Evolutionary conservation across 2,888 invertebrate species (phyloP).

Genomic region (Leptinotarsa haldemani): DNA sequence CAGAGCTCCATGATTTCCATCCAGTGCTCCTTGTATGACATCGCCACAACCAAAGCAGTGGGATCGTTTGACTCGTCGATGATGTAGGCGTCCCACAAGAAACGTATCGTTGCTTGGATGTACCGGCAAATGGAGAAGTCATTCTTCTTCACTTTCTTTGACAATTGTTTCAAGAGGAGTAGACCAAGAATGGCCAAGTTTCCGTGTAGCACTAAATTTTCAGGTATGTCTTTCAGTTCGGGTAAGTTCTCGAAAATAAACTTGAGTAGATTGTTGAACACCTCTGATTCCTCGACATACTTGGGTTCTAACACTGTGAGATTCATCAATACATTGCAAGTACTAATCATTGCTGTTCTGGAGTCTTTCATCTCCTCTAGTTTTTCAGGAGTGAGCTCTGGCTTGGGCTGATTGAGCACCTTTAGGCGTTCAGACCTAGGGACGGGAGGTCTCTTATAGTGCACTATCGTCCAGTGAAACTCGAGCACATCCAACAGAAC

Average conservation of each 20-base stretch:
- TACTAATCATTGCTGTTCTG: slow-evolving; percentile 85
- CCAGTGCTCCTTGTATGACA: slow-evolving; percentile 90
- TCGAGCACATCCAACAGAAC: slow-evolving; percentile 82
- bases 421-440: slow-evolving; percentile 84
- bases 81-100: slow-evolving; percentile 92
- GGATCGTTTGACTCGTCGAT: slow-evolving; percentile 90
- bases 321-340: slow-evolving; percentile 94
- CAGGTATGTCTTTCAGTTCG: slow-evolving; percentile 84
- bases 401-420: slow-evolving; percentile 79
- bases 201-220: slow-evolving; percentile 87
- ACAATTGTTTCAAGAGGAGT: slow-evolving; percentile 84
- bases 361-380: slow-evolving; percentile 88
- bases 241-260: slow-evolving; percentile 88
- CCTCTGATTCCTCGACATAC: slow-evolving; percentile 80
- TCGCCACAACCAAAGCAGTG: slow-evolving; percentile 83
- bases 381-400: slow-evolving; percentile 78
- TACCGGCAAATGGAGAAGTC: slow-evolving; percentile 91
- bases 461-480: slow-evolving; percentile 88
- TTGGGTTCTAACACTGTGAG: slow-evolving; percentile 89
- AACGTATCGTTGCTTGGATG: slow-evolving; percentile 88
- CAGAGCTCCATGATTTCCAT: slow-evolving; percentile 90
- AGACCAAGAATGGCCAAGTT: slow-evolving; percentile 87
- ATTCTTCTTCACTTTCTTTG: slow-evolving; percentile 85
- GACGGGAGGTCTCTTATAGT: slow-evolving; percentile 84
- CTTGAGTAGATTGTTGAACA: slow-evolving; percentile 84